Evolutionary conservation across 2,888 invertebrate genomes (phyloP), one percentile per base, ranked within the genome.

Genomic region (Eupeodes luniger): DNA sequence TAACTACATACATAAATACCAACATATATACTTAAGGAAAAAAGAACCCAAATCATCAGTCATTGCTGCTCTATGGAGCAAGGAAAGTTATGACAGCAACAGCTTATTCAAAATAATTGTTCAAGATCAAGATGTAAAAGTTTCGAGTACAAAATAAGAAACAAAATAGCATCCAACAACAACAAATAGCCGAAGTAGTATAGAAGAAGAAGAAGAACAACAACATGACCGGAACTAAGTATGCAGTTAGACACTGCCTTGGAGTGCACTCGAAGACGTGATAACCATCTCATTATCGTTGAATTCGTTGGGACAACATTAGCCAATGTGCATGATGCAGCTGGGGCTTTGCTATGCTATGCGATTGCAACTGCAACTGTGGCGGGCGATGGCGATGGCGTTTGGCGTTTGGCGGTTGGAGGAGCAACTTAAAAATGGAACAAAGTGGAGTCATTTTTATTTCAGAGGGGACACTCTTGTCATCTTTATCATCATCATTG

Each of bases 91-190:
- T 87, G 87, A 87, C 87, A 80, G 62, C 76, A 72, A 72, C 72
- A 72, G 72, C 61, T 80, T 67, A 77, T 80, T 84, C 84, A 81
- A 80, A 84, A 80, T 74, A 80, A 87, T 84, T 83, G 70, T 67
- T 87, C 84, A 80, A 87, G 87, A 84, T 87, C 76, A 87, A 87
- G 84, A 80, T 67, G 84, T 87, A 59, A 72, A 87, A 77, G 76
- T 66, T 67, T 36, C 51, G 57, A 74, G 11, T 12, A 12, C 82
- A 74, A 61, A 19, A 76, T 77, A 47, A 53, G 16, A 40, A 40
- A 40, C 40, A 40, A 40, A 40, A 40, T 40, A 40, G 40, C 40
- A 40, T 40, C 40, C 40, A 40, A 40, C 36, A 69, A 49, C 57
- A 72, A 51, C 14, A 12, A 40, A 75, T 61, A 27, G 44, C 16